Evolutionary conservation across 2,888 invertebrate genomes (phyloP), one percentile per base, ranked within the genome.

Genomic region (Suillia variegata): DNA sequence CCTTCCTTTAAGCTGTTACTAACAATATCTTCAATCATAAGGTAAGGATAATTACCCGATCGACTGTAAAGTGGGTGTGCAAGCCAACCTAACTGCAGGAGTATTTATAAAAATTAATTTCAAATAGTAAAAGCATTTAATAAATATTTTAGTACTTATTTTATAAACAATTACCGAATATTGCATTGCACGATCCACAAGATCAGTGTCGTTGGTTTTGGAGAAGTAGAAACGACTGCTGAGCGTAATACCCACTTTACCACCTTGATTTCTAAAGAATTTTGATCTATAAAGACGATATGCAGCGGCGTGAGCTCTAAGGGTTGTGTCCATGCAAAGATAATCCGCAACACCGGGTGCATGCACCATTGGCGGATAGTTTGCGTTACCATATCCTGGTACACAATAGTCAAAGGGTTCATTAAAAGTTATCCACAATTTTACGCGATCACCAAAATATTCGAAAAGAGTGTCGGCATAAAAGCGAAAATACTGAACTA

Each of bases 251-350:
- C 78, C 78, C 20, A 79, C 54, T 58, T 74, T 72, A 15, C 82
- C 83, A 2, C 61, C 59, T 38, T 80, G 74, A 1, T 65, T 57
- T 0, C 71, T 54, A 31, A 75, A 82, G 64, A 80, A 84, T 17
- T 82, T 79, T 10, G 76, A 72, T 20, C 77, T 75, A 56, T 84
- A 85, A 2, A 81, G 64, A 8, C 78, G 75, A 66, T 84, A 85
- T 0, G 82, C 82, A 21, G 70, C 78, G 12, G 84, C 84, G 71
- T 91, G 89, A 0, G 87, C 86, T 12, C 82, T 52, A 0, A 84
- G 68, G 26, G 86, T 79, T 22, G 83, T 77, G 66, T 85, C 84
- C n/a, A 82, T 83, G 58, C 85, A 85, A 4, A 84, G 57, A 59
- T 86, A 86, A 18, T 83, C 83, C 2, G 82, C 85, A 4, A 84